Evolutionary conservation across 2,797 vertebrate species (phyloP), one percentile per base, ranked within the genome.

Genomic region (Taeniopygia guttata): DNA sequence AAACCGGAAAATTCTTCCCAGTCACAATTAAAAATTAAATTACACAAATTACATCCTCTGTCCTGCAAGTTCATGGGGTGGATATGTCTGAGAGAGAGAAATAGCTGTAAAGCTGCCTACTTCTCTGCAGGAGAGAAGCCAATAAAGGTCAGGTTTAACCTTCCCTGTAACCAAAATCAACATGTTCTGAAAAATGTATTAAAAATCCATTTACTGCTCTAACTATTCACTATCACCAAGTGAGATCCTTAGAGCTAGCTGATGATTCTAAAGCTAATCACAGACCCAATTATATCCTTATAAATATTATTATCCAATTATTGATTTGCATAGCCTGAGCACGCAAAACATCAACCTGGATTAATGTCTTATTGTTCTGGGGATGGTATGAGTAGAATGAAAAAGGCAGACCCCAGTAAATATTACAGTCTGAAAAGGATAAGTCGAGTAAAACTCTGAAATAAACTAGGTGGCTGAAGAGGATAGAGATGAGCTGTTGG

Each of bases 271-370:
- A 87, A 89, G 45, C 51, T 67, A 81, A 77, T 75, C 83, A 54
- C 32, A 43, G 72, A 88, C 54, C 27, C 23, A 84, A 72, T 89
- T 77, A 54, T 60, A 38, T 60, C 43, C 62, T 78, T 91, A 78
- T 84, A 87, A 92, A 89, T 93, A 83, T 83, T 84, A 89, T 70
- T 83, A 89, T 72, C 34, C 85, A 91, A 92, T 76, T 92, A 95
- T 93, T 84, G 83, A 95, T 93, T 91, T 90, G 76, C 69, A 93
- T 91, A 75, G 62, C 62, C 69, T 38, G 21, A 66, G 42, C 67
- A 73, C 73, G 40, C 55, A 52, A 72, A 56, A 5, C 45, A 70
- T 89, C 70, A 56, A 4, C 42, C n/a, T 89, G 46, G n/a, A 85
- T 92, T 77, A 89, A 76, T 68, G 16, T 59, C 4, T 48, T 59